Evolutionary conservation across 2,797 vertebrate species (phyloP).

Genomic region (Mormyrops boulengeri): DNA sequence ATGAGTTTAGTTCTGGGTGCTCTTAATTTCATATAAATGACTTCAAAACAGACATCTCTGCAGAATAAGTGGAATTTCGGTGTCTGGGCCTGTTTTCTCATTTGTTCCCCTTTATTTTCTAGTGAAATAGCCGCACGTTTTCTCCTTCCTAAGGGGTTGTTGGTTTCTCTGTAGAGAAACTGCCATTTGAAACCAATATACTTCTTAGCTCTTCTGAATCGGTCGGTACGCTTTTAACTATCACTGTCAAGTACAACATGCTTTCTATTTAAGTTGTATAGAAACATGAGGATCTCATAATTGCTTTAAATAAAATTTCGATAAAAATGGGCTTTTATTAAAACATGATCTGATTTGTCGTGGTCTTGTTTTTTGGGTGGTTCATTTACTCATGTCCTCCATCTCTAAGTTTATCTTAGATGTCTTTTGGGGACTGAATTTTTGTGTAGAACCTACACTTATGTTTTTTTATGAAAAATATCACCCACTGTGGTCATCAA

Average conservation of each 20-base stretch:
- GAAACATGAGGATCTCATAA: slow-evolving; percentile 48
- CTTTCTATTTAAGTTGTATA: slow-evolving; percentile 68
- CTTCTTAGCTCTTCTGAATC: slow-evolving; percentile 31
- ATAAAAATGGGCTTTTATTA: slow-evolving; percentile 32
- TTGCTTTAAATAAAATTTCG: slow-evolving; percentile 68
- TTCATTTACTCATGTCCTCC: background rate
- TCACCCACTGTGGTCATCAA: background rate
- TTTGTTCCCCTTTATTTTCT: slow-evolving; percentile 14
- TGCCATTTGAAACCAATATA: slow-evolving; percentile 14
- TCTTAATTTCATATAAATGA: background rate
- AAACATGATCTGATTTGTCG: slow-evolving; percentile 28
- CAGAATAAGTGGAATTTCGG: background rate
- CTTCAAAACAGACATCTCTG: background rate
- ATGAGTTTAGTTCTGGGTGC: background rate
- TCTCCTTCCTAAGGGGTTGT: background rate
- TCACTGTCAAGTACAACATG: slow-evolving; percentile 59
- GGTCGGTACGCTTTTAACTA: slow-evolving; percentile 45
- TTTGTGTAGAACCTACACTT: background rate
- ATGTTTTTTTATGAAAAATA: background rate
- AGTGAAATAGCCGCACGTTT: background rate
- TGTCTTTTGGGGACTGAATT: background rate
- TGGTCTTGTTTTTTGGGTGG: background rate
- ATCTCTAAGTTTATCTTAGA: background rate
- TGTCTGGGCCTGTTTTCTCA: background rate
- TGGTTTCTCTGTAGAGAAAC: background rate